These are phyloP conservation scores for Vombatus ursinus DNA, from an alignment of 2,113 vertebrate species.

Conservation along the genomic window DNA sequence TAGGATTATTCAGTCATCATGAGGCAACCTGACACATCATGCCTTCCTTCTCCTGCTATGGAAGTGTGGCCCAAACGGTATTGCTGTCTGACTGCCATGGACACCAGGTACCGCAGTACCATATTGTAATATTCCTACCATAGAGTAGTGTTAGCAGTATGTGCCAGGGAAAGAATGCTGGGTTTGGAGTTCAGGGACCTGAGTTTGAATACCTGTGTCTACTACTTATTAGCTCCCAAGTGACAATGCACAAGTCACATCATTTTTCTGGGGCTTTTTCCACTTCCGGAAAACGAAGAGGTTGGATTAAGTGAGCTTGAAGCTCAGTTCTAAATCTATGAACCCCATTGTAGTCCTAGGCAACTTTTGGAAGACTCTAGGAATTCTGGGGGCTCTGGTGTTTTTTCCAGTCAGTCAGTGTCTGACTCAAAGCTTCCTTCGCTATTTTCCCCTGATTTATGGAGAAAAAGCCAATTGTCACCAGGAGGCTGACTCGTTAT, in stretches of 20 bases:
- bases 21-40: not conserved
- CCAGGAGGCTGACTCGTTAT: not conserved
- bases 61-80: conserved; percentile 17
- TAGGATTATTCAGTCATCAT: conserved; percentile 24
- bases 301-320: not conserved
- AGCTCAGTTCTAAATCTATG: not conserved
- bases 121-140: not conserved
- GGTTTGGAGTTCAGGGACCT: not conserved
- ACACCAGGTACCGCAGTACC: not conserved
- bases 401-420: not conserved
- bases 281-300: not conserved
- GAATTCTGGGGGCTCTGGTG: conserved; percentile 2
- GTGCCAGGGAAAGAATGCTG: not conserved
- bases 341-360: not conserved
- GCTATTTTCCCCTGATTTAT: not conserved
- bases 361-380: conserved; percentile 29
- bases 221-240: not conserved
- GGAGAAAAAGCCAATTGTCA: not conserved
- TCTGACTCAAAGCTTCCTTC: not conserved
- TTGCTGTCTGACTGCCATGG: not conserved
- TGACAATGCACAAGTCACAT: not conserved
- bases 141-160: not conserved
- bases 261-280: not conserved
- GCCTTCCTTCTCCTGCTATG: not conserved
- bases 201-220: not conserved